These are phyloP conservation scores for Eretmocerus hayati DNA, from an alignment of 2,888 invertebrate genomes.

Conservation along the genomic window DNA sequence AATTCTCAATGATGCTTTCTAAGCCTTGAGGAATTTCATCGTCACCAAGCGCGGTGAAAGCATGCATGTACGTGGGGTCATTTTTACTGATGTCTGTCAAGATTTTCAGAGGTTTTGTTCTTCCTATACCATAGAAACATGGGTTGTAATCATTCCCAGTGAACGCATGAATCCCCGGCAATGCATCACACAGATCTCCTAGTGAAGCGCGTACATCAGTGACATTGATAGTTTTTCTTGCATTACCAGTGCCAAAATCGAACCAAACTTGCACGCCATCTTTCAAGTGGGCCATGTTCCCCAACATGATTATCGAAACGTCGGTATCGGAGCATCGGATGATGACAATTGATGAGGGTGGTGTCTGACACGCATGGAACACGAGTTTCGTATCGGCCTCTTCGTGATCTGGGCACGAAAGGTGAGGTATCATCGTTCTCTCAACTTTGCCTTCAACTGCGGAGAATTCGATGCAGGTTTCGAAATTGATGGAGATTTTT, in stretches of 20 bases:
- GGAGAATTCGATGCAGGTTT: not conserved
- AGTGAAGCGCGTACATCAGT: slow-evolving; percentile 14
- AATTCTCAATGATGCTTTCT: too few relatives aligned
- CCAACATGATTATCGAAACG: slow-evolving; percentile 17
- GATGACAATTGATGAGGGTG: not conserved
- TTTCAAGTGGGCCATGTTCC: slow-evolving; percentile 17
- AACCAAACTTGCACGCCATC: slow-evolving; percentile 12
- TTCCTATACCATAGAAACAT: slow-evolving; percentile 39
- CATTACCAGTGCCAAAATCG: slow-evolving; percentile 18
- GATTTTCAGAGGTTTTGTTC: slow-evolving; percentile 3
- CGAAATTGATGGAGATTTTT: not conserved
- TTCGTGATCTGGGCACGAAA: not conserved
- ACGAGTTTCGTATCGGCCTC: not conserved
- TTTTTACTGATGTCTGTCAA: too few relatives aligned
- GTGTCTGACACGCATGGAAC: not conserved
- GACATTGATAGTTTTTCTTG: slow-evolving; percentile 16
- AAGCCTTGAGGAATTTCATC: too few relatives aligned
- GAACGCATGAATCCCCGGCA: slow-evolving; percentile 24
- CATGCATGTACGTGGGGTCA: too few relatives aligned
- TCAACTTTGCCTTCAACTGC: not conserved
- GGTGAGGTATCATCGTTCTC: not conserved
- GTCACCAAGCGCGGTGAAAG: too few relatives aligned
- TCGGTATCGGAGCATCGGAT: slow-evolving; percentile 16
- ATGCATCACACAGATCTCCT: slow-evolving; percentile 10
- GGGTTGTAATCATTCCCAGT: slow-evolving; percentile 26